Base-by-base conservation (phyloP, 2,888 invertebrate genomes). In the Limulus polyphemus region DNA sequence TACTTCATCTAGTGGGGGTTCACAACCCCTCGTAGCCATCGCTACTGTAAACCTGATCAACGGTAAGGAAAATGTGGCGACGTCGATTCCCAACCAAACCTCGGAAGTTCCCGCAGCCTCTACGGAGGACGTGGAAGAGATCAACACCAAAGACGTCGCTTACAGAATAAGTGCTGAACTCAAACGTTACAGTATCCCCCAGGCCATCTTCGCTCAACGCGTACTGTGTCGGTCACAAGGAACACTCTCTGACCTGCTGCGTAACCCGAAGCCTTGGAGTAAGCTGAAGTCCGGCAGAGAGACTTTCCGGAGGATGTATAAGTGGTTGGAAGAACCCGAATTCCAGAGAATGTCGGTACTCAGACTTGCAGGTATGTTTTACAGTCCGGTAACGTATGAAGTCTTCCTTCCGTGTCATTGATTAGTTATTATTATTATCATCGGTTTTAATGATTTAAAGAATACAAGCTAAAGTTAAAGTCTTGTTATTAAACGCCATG, bases 231-330 rank as follows among this genome's bases (percentile, higher is more conserved):
- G 99, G 68, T 95, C 94, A 67, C 99, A 99, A 78, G 99, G 99
- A 65, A 99, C 99, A 47, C 84, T 99, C 58, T 95, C 95, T 72
- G 99, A 99, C 79, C 82, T 99, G 61, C 81, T 99, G 68, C 83
- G 99, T 71, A 99, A 99, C 76, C 99, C 99, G 11, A 99, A 99
- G 79, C 99, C 99, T 13, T 99, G 99, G 99, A 95, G 95, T 70
- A 99, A 99, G 80, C 84, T 99, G 73, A 99, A 99, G 81, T 95
- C 95, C 49, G 99, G 99, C 51, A 81, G 99, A 62, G 99, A 99
- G 80, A 99, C 99, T 55, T 99, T 99, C 78, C 84, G 98, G 67
- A 80, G 99, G 72, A 99, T 99, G 99, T 95, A 93, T 86, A 98
- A 99, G 79, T 99, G 99, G 99, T 83, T 99, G 60, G 94, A 98